Conservation (phyloP, 2,888 invertebrate genomes). For the Brassicogethes aeneus region DNA sequence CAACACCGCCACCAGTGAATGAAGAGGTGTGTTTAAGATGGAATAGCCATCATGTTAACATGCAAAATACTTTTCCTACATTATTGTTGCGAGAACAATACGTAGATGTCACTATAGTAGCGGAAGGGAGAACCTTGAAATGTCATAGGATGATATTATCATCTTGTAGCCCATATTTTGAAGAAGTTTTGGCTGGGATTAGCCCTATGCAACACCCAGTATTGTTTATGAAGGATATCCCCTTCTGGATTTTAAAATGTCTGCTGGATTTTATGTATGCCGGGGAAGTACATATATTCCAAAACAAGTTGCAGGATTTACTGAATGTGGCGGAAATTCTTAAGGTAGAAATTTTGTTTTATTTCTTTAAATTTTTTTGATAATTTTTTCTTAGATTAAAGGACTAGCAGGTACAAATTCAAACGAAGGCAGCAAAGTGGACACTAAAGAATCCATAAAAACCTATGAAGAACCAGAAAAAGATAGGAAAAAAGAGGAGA, state of each 20-base stretch:
- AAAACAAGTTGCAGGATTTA: slow-evolving; percentile 41
- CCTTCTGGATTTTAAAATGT: slow-evolving; percentile 44
- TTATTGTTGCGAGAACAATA: slow-evolving; percentile 44
- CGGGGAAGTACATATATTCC: slow-evolving; percentile 44
- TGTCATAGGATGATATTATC: slow-evolving; percentile 48
- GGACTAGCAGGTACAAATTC: slow-evolving; percentile 30
- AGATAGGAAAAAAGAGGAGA: slow-evolving; percentile 12
- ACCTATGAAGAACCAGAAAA: slow-evolving; percentile 9
- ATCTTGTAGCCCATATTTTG: slow-evolving; percentile 45
- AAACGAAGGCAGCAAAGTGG: background rate
- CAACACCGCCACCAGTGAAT: slow-evolving; percentile 15
- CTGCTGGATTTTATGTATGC: slow-evolving; percentile 47
- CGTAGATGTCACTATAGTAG: slow-evolving; percentile 47
- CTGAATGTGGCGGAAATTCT: slow-evolving; percentile 42
- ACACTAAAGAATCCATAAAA: slow-evolving; percentile 7
- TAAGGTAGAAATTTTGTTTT: slow-evolving; percentile 27
- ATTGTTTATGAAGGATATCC: slow-evolving; percentile 42
- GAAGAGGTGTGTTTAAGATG: slow-evolving; percentile 44
- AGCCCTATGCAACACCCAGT: slow-evolving; percentile 43
- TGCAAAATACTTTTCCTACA: slow-evolving; percentile 45
- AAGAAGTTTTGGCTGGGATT: slow-evolving; percentile 40
- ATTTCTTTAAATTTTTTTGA: background rate
- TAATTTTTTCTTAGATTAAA: slow-evolving; percentile 29
- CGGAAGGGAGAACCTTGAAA: slow-evolving; percentile 45
- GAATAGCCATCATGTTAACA: slow-evolving; percentile 48